Conservation (phyloP, 2,797 vertebrate species). For the Enteromius radiatus region DNA sequence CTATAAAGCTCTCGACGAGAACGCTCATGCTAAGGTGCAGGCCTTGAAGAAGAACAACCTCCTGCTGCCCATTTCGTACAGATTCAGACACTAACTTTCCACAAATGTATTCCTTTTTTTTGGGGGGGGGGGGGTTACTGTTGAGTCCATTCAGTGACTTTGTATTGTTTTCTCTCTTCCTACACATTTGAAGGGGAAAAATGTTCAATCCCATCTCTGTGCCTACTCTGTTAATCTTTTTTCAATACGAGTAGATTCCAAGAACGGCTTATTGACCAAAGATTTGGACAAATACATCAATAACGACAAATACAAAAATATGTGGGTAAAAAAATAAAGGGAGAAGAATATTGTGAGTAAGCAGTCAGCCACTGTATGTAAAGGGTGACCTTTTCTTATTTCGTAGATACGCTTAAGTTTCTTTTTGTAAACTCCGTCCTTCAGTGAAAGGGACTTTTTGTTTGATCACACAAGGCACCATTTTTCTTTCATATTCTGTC, state of each 20-base stretch:
- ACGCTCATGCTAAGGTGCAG: slow-evolving; percentile 85
- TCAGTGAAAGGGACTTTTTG: not conserved
- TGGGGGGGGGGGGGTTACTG: no score
- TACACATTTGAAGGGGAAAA: slow-evolving; percentile 15
- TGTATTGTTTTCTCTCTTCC: not conserved
- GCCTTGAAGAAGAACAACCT: slow-evolving; percentile 88
- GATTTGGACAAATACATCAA: not conserved
- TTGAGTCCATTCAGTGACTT: not conserved
- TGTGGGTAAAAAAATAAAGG: not conserved
- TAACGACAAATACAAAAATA: not conserved
- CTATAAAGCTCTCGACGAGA: slow-evolving; percentile 88
- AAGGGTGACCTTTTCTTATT: slow-evolving; percentile 32
- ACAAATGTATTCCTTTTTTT: no score
- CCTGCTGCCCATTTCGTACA: slow-evolving; percentile 89
- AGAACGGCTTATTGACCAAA: not conserved
- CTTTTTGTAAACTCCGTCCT: not conserved
- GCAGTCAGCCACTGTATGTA: slow-evolving; percentile 32
- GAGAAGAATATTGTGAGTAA: not conserved
- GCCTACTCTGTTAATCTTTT: not conserved
- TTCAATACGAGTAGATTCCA: not conserved
- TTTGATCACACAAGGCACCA: not conserved
- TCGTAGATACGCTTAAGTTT: slow-evolving; percentile 29
- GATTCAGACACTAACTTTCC: slow-evolving; percentile 84
- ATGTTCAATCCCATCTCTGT: not conserved
- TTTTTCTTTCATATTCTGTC: not conserved